These are phyloP conservation scores for Lepus europaeus DNA, from an alignment of 2,113 vertebrate species.

Conservation along the genomic window DNA sequence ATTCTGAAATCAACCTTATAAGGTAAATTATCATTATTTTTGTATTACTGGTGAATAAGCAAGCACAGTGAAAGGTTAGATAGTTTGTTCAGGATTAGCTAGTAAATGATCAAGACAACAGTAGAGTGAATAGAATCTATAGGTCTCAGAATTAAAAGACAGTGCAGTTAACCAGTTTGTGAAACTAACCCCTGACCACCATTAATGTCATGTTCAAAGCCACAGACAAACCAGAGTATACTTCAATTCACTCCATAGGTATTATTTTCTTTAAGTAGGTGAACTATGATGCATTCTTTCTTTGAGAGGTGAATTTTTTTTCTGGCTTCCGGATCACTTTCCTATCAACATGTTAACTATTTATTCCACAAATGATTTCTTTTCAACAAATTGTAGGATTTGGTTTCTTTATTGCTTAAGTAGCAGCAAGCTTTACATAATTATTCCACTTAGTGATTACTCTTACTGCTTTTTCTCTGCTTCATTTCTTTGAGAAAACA, in stretches of 20 bases:
- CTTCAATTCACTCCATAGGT: background rate
- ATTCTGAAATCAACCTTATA: background rate
- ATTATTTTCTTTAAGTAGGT: constrained; percentile 6
- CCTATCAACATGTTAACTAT: background rate
- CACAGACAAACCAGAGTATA: background rate
- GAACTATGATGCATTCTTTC: background rate
- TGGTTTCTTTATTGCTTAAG: constrained; percentile 12
- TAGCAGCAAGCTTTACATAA: background rate
- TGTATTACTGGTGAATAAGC: background rate
- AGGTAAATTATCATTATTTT: background rate
- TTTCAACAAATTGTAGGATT: background rate
- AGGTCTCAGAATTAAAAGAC: background rate
- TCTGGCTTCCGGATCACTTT: background rate
- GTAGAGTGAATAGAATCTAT: background rate
- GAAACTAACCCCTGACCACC: too few relatives aligned
- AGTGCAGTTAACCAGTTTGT: background rate
- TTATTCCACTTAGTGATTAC: constrained; percentile 32
- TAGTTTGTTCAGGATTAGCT: background rate
- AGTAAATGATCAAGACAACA: background rate
- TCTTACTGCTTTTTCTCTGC: constrained; percentile 46
- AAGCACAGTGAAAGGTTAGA: background rate
- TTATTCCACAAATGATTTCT: background rate
- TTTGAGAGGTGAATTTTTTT: background rate
- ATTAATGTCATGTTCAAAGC: background rate
- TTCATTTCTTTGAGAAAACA: constrained; percentile 66